Evolutionary conservation across 1,140 invertebrate species (phyloP).

Genomic region (Neodiprion pinetum): DNA sequence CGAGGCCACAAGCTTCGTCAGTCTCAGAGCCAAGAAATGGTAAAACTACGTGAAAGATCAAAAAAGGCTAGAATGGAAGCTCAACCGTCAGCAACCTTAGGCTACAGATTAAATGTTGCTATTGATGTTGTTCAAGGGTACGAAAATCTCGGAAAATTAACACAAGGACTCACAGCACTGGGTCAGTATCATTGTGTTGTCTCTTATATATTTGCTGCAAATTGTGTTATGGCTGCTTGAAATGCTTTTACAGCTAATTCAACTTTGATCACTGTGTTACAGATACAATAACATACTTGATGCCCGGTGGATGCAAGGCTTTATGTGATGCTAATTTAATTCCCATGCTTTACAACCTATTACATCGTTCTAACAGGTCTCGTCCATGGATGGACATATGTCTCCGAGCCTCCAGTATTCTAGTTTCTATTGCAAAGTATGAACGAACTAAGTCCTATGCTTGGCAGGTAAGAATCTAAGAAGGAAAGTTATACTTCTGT

Average conservation of each 20-base stretch:
- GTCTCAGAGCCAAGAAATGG: slow-evolving; percentile 44
- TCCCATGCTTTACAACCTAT: slow-evolving; percentile 44
- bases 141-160: slow-evolving; percentile 41
- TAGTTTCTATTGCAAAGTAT: slow-evolving; percentile 52
- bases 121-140: slow-evolving; percentile 37
- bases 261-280: not conserved
- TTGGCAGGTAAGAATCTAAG: slow-evolving; percentile 32
- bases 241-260: no score
- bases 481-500: not conserved
- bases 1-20: slow-evolving; percentile 65
- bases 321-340: slow-evolving; percentile 44
- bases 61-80: slow-evolving; percentile 57
- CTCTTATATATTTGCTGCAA: no score
- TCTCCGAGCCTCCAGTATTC: slow-evolving; percentile 44
- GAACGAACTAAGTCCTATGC: slow-evolving; percentile 39
- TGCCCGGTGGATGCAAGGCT: slow-evolving; percentile 39
- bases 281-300: slow-evolving; percentile 52
- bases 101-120: slow-evolving; percentile 33
- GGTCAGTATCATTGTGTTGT: slow-evolving; percentile 30
- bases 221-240: no score
- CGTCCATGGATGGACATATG: slow-evolving; percentile 51
- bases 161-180: slow-evolving; percentile 42
- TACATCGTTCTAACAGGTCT: slow-evolving; percentile 50
- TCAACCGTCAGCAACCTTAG: slow-evolving; percentile 35
- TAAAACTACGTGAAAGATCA: slow-evolving; percentile 58